A percentile compares a stretch with the other conserved stretches of the same genome.
Conservation (phyloP, 2,797 vertebrate species). For the Rhinella marina region DNA sequence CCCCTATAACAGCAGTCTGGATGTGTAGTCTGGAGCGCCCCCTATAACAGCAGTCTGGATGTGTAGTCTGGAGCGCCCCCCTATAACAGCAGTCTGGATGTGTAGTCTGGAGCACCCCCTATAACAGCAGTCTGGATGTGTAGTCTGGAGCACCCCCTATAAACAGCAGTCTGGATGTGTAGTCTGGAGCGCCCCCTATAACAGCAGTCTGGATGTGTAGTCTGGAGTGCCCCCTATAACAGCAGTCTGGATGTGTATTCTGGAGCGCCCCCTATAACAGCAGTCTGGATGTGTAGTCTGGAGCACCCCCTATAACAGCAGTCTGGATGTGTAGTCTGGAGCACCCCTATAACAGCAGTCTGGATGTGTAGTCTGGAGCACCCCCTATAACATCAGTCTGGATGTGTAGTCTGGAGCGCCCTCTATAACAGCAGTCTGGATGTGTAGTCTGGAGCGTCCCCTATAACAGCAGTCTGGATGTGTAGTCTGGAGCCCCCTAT, state of each 20-base stretch:
- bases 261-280: neutral
- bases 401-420: neutral
- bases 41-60: neutral
- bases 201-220: neutral
- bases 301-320: neutral
- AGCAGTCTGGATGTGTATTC: neutral
- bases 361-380: neutral
- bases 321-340: neutral
- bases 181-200: neutral
- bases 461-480: neutral
- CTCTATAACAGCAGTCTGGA: neutral
- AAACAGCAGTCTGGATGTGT: neutral
- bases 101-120: neutral
- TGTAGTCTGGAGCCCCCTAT: neutral
- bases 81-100: neutral
- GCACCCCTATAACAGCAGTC: neutral
- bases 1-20: neutral
- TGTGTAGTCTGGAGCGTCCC: neutral
- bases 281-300: constrained; percentile 9
- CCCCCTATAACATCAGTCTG: neutral
- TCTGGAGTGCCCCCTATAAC: neutral
- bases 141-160: neutral
- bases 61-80: neutral
- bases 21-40: neutral
- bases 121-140: neutral